Evolutionary conservation across 2,797 vertebrate genomes (phyloP).

Genomic region (Loriculus beryllinus): DNA sequence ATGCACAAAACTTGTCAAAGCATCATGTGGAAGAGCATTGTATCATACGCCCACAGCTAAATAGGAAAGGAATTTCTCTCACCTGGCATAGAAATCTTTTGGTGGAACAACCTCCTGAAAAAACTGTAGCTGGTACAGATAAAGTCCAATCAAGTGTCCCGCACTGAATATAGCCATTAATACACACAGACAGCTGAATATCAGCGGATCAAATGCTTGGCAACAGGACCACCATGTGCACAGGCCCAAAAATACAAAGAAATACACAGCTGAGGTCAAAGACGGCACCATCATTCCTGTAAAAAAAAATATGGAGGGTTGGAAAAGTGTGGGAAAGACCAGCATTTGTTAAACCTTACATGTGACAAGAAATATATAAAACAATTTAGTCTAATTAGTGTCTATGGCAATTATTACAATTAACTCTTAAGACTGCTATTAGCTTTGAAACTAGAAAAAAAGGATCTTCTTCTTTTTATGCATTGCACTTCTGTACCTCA

Average conservation of each 20-base stretch:
- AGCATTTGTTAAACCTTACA: neutral
- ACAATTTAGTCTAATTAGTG: neutral
- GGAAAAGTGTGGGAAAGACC: neutral
- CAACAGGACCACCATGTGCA: slow-evolving; percentile 99
- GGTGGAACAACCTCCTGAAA: slow-evolving; percentile 89
- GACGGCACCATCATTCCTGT: slow-evolving; percentile 96
- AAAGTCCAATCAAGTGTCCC: slow-evolving; percentile 92
- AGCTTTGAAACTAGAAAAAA: neutral
- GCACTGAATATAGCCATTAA: slow-evolving; percentile 97
- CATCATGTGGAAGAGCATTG: neutral
- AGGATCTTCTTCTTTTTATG: neutral
- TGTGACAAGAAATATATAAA: neutral
- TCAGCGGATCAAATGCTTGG: slow-evolving; percentile 89
- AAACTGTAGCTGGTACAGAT: slow-evolving; percentile 97
- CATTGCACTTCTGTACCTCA: neutral
- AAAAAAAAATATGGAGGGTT: neutral
- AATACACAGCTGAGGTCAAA: slow-evolving; percentile 93
- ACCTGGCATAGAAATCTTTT: slow-evolving; percentile 88
- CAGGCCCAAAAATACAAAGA: slow-evolving; percentile 93
- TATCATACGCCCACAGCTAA: neutral
- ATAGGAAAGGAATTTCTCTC: slow-evolving; percentile 49
- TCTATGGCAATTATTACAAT: neutral
- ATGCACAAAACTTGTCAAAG: neutral
- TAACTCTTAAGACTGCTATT: neutral
- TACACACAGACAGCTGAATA: slow-evolving; percentile 98